Evolutionary conservation across 2,888 invertebrate genomes (phyloP), one percentile per base, ranked within the genome.

Genomic region (Sceliomorpha sp.): DNA sequence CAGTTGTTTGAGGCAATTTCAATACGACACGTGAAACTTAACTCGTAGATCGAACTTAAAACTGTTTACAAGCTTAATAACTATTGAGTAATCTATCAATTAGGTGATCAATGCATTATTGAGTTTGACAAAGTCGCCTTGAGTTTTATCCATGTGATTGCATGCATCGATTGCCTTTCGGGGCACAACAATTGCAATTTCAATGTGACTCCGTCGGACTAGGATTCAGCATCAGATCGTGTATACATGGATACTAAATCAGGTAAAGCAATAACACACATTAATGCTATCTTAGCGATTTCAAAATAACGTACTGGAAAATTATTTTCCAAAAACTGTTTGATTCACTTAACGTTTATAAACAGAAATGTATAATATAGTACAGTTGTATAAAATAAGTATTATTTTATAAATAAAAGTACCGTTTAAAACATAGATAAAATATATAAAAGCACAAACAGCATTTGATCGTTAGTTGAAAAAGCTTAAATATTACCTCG

Each of bases 141-240:
- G 9, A 72, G 59, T 72, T 74, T 71, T 70, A 59, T 68, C 42
- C 42, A 66, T 48, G 66, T 74, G 72, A 69, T 71, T 70, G 37
- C 48, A 44, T 63, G 39, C 58, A 60, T 67, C 71, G 51, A 60
- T 72, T 73, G 69, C 72, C 75, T 67, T 73, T 67, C 67, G 24
- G 73, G 76, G 71, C 72, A 60, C 60, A 66, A 67, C 69, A 51
- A 63, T 58, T 45, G 50, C 59, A 59, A 56, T 71, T 60, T 63
- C 64, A 68, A 77, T 79, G 78, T 80, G 77, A 76, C 80, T 83
- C 79, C 75, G 75, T 83, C 77, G 76, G 85, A 85, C 85, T 85
- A 85, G 85, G 81, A 82, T 82, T 83, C 83, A 85, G 85, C 84
- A 78, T 86, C 82, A 83, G 83, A 84, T 83, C 81, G 81, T 83